phyloP scores from a whole-genome alignment of 2,797 vertebrate genomes.

The Ctenopoma kingsleyae region DNA sequence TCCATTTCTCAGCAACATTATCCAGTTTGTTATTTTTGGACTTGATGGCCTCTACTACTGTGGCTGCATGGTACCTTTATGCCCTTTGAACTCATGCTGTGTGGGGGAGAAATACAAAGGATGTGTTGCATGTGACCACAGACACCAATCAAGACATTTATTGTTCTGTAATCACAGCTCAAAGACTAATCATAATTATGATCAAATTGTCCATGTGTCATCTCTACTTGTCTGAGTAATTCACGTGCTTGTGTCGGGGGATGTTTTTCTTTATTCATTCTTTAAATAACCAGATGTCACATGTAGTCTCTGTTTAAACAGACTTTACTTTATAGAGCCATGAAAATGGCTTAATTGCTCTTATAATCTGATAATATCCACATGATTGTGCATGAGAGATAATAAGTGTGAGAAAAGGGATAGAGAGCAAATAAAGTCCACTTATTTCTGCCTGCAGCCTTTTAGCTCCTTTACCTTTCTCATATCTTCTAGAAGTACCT shows the following conservation, averaged over 20 bases:
- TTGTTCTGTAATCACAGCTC: conserved; percentile 3
- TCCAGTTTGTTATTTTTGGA: conserved; percentile 37
- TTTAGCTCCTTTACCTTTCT: conserved; percentile 36
- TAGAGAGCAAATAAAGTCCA: conserved; percentile 17
- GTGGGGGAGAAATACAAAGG: conserved; percentile 3
- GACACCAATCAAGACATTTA: conserved; percentile 1
- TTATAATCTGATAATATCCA: conserved; percentile 41
- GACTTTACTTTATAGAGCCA: conserved; percentile 7
- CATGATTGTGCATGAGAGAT: conserved; percentile 22
- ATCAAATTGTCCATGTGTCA: conserved; percentile 12
- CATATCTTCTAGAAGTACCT: conserved; percentile 40
- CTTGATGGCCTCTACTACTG: conserved; percentile 20
- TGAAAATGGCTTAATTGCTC: conserved; percentile 41
- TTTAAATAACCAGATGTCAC: conserved; percentile 15
- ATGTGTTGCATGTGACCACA: conserved; percentile 22
- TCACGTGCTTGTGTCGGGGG: background rate
- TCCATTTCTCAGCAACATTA: background rate
- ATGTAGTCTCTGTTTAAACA: conserved; percentile 13
- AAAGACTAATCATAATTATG: conserved; percentile 8
- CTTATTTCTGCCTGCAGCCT: conserved; percentile 37
- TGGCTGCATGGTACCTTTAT: conserved; percentile 27
- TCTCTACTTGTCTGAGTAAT: background rate
- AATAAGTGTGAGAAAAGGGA: conserved; percentile 30
- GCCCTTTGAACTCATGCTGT: conserved; percentile 33
- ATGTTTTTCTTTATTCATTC: background rate